phyloP scores from a whole-genome alignment of 2,888 invertebrate species.

The Pandemis corylana region DNA sequence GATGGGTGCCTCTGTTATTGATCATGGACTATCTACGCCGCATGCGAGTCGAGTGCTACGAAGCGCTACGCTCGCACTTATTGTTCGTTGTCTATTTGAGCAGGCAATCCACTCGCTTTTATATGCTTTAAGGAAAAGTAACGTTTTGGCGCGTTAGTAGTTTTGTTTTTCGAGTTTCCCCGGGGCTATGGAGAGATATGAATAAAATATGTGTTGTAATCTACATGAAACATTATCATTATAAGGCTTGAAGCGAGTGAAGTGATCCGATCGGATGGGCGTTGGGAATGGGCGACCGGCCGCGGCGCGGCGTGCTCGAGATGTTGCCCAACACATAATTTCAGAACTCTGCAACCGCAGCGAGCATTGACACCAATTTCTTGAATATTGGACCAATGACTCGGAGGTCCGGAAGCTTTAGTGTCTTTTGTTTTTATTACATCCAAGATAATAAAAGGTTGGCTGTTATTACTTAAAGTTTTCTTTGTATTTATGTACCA shows the following conservation, averaged over 20 bases:
- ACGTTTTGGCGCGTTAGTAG: not conserved
- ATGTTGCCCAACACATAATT: slow-evolving; percentile 80
- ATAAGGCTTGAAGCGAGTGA: slow-evolving; percentile 45
- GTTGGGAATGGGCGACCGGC: slow-evolving; percentile 64
- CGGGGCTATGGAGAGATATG: not conserved
- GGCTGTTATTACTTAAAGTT: not conserved
- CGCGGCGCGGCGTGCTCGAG: slow-evolving; percentile 55
- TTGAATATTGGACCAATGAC: slow-evolving; percentile 70
- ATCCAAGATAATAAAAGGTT: not conserved
- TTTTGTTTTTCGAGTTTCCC: slow-evolving; percentile 11
- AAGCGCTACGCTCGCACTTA: slow-evolving; percentile 54
- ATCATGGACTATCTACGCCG: slow-evolving; percentile 49
- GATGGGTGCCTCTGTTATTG: slow-evolving; percentile 49
- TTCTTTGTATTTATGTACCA: not conserved
- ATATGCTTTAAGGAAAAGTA: not conserved
- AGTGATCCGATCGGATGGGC: slow-evolving; percentile 69
- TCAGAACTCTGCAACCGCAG: slow-evolving; percentile 83
- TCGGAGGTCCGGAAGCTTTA: slow-evolving; percentile 56
- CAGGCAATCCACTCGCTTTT: slow-evolving; percentile 6
- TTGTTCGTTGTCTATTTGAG: slow-evolving; percentile 37
- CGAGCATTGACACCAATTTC: slow-evolving; percentile 83
- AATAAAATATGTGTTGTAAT: slow-evolving; percentile 17
- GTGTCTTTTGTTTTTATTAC: slow-evolving; percentile 25
- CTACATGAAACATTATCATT: slow-evolving; percentile 23
- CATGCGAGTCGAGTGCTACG: slow-evolving; percentile 53